A percentile compares a stretch with the other conserved stretches of the same genome.
Conservation (phyloP, 2,888 invertebrate species). For the Pollenia labialis region DNA sequence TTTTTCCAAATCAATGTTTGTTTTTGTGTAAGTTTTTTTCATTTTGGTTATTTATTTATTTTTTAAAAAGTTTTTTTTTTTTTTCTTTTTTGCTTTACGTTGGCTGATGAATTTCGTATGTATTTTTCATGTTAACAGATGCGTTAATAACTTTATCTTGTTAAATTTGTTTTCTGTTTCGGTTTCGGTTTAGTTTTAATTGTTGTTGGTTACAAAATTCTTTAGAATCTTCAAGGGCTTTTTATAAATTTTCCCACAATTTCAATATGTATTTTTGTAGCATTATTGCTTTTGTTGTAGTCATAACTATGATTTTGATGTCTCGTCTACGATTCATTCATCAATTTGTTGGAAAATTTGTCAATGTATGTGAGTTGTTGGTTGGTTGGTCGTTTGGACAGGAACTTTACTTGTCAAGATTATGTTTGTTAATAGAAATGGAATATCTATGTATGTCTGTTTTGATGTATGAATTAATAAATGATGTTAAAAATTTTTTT, state of each 20-base stretch:
- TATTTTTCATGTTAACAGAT: slow-evolving; percentile 57
- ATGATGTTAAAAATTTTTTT: slow-evolving; percentile 28
- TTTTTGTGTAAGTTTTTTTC: slow-evolving; percentile 23
- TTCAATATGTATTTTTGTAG: slow-evolving; percentile 5
- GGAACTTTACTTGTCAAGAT: slow-evolving; percentile 73
- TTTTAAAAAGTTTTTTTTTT: background rate
- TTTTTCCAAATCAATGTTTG: slow-evolving; percentile 36
- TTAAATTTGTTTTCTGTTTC: slow-evolving; percentile 50
- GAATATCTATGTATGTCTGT: slow-evolving; percentile 38
- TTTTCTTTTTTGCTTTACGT: slow-evolving; percentile 1
- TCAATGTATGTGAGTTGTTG: slow-evolving; percentile 53
- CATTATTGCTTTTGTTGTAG: slow-evolving; percentile 3
- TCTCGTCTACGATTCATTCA: slow-evolving; percentile 59
- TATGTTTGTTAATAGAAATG: slow-evolving; percentile 67
- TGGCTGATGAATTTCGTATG: background rate
- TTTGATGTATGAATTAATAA: slow-evolving; percentile 42
- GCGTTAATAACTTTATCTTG: slow-evolving; percentile 70
- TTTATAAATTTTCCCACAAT: slow-evolving; percentile 60
- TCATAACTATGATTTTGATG: slow-evolving; percentile 33
- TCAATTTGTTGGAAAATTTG: slow-evolving; percentile 66
- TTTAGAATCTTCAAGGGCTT: slow-evolving; percentile 70
- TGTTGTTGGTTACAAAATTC: slow-evolving; percentile 44
- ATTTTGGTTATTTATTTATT: background rate
- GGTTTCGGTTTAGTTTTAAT: slow-evolving; percentile 13
- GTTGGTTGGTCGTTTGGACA: slow-evolving; percentile 42